Evolutionary conservation across 1,140 invertebrate species (phyloP).

Genomic region (Drosophila leontia): DNA sequence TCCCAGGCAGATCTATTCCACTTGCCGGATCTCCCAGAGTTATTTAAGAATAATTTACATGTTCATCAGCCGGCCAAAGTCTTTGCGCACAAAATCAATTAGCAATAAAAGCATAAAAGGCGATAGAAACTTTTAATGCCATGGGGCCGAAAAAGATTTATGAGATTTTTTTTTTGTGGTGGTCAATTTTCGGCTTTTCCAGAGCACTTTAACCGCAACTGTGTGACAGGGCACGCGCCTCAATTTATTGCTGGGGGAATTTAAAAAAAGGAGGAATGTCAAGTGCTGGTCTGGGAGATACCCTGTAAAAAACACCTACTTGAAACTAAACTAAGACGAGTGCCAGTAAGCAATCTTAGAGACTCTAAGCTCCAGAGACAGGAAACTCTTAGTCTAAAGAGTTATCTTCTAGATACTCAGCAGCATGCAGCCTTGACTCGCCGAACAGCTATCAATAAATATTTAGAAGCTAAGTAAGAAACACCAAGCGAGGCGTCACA

Average conservation of each 20-base stretch:
- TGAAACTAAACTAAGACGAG: background rate
- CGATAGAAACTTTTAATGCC: conserved; percentile 59
- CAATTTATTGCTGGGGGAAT: conserved; percentile 25
- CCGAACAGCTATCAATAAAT: conserved; percentile 31
- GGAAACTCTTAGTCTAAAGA: background rate
- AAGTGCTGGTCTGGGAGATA: background rate
- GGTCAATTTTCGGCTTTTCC: conserved; percentile 50
- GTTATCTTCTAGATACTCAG: background rate
- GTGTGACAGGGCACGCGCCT: conserved; percentile 42
- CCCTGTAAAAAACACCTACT: background rate
- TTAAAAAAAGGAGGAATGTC: background rate
- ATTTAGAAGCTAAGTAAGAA: conserved; percentile 31
- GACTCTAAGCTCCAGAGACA: background rate
- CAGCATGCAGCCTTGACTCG: conserved; percentile 24
- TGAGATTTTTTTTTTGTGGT: conserved; percentile 22
- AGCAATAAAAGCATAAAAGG: conserved; percentile 46
- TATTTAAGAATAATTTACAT: conserved; percentile 21
- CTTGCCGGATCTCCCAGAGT: conserved; percentile 14
- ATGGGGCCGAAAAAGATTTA: conserved; percentile 54
- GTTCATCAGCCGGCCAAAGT: conserved; percentile 10
- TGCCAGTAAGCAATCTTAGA: background rate
- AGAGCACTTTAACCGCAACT: conserved; percentile 24
- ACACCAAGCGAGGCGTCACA: conserved; percentile 19
- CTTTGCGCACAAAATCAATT: conserved; percentile 51
- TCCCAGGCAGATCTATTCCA: conserved; percentile 29